Conservation (phyloP, 2,888 invertebrate species). For the Lithophane socia region DNA sequence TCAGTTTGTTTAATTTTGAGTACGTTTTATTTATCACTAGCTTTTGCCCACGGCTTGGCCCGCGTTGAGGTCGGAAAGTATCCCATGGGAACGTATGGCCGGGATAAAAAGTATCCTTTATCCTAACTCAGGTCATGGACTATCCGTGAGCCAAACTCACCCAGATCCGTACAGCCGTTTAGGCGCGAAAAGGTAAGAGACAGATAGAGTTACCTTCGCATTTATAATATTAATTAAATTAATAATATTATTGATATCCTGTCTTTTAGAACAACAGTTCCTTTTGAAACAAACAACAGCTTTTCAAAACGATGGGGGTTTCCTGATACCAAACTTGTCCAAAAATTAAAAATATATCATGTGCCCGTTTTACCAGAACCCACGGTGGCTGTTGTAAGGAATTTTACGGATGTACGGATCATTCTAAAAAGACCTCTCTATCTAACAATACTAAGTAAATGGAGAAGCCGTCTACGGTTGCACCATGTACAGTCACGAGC, state of each 20-base stretch:
- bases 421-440: too few relatives aligned
- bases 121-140: too few relatives aligned
- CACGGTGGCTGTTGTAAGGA: neutral
- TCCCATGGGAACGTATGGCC: neutral
- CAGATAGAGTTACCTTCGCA: neutral
- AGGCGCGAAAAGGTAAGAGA: too few relatives aligned
- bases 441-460: too few relatives aligned
- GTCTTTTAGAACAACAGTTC: neutral
- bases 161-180: too few relatives aligned
- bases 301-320: neutral
- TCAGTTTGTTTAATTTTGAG: neutral
- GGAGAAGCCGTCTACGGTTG: too few relatives aligned
- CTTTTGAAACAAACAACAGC: neutral
- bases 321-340: neutral
- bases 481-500: too few relatives aligned
- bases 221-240: neutral
- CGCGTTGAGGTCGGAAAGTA: neutral
- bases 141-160: too few relatives aligned
- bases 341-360: neutral
- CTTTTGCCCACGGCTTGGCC: too few relatives aligned
- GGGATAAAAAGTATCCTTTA: too few relatives aligned
- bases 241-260: too few relatives aligned
- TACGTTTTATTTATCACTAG: neutral
- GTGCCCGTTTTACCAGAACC: neutral
- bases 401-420: too few relatives aligned